Evolutionary conservation across 1,140 invertebrate species (phyloP).

Genomic region (Zaprionus taronus): DNA sequence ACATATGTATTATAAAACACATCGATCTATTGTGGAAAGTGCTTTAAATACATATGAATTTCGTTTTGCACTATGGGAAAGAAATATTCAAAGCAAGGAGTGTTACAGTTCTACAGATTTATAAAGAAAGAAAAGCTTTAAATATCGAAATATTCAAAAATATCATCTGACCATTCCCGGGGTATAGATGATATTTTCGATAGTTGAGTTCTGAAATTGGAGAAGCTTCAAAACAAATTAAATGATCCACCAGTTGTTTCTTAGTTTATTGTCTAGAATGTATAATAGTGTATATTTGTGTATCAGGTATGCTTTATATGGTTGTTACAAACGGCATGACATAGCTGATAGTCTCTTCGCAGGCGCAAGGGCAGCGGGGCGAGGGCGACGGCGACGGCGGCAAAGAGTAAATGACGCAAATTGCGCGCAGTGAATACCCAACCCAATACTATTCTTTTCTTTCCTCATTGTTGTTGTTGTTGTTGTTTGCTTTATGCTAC

Average conservation of each 20-base stretch:
- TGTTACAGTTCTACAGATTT: background rate
- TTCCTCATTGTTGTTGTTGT: conserved; percentile 9
- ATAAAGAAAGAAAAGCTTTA: no score
- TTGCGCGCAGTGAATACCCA: conserved; percentile 45
- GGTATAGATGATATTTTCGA: no score
- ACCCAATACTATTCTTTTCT: conserved; percentile 30
- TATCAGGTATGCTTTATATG: background rate
- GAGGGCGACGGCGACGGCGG: conserved; percentile 33
- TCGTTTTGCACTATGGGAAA: no score
- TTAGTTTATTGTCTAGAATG: background rate
- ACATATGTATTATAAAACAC: background rate
- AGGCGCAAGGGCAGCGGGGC: conserved; percentile 13
- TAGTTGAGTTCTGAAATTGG: no score
- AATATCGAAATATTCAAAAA: no score
- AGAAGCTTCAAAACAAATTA: background rate
- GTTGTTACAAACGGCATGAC: background rate
- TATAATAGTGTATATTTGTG: background rate
- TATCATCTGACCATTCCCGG: no score
- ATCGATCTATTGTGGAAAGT: background rate
- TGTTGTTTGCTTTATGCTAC: conserved; percentile 39
- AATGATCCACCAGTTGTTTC: background rate
- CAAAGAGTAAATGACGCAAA: conserved; percentile 69
- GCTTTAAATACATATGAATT: background rate
- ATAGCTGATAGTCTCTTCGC: background rate
- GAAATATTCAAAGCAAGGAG: no score